These are phyloP conservation scores for Ceratitis capitata DNA, from an alignment of 1,140 invertebrate genomes.

Conservation along the genomic window DNA sequence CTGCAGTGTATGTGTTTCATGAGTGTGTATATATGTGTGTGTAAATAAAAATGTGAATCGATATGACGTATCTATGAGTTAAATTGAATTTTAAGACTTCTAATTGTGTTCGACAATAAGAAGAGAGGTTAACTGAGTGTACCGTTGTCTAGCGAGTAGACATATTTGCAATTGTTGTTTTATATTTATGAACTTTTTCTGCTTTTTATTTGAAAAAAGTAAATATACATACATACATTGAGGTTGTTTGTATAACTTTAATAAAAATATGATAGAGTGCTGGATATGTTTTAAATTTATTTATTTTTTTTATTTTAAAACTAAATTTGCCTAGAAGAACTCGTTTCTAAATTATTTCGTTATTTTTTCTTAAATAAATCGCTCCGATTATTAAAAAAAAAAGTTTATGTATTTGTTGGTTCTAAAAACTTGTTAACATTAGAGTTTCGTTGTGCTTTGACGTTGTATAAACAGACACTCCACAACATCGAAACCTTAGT, in stretches of 20 bases:
- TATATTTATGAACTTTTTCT: neutral
- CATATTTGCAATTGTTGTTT: no score
- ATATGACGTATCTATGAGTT: constrained; percentile 1
- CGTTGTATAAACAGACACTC: no score
- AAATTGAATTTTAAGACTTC: neutral
- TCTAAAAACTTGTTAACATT: no score
- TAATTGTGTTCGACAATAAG: neutral
- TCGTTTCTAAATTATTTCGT: neutral
- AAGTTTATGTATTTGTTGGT: no score
- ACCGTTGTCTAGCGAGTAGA: neutral
- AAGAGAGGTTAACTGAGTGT: neutral
- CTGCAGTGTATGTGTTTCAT: no score
- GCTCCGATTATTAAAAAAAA: no score
- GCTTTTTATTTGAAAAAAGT: neutral
- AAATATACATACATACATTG: no score
- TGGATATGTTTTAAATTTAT: no score
- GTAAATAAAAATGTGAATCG: constrained; percentile 2
- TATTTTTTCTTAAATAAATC: no score
- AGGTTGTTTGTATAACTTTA: neutral
- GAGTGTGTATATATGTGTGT: neutral
- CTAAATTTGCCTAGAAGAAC: neutral
- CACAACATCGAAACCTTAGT: no score
- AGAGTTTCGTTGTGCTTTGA: no score
- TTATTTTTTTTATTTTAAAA: neutral
- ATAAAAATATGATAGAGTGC: neutral